Percentiles rank a stretch among this genome's conserved stretches.
Conservation (phyloP, 2,113 vertebrate species). For the Trochalopteron elliotii region DNA sequence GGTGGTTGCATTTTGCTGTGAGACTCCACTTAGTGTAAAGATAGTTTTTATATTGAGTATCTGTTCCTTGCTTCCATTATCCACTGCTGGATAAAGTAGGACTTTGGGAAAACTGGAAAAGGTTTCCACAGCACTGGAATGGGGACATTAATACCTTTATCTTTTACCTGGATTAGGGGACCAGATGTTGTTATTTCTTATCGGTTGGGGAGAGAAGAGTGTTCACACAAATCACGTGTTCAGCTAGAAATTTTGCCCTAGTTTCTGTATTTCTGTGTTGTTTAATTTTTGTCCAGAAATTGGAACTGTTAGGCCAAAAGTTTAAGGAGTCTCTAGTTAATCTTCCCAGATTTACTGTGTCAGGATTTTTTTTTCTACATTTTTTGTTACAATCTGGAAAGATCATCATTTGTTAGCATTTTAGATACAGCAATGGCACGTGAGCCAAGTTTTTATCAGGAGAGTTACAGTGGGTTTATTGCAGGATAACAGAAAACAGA, state of each 20-base stretch:
- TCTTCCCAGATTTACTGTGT: background rate
- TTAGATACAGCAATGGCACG: background rate
- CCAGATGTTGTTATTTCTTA: background rate
- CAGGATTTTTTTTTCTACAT: background rate
- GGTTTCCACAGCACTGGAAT: background rate
- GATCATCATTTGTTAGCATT: background rate
- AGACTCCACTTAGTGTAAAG: background rate
- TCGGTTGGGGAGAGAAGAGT: background rate
- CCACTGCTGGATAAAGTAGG: background rate
- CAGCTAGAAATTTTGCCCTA: background rate
- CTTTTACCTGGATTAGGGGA: background rate
- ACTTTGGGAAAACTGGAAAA: background rate
- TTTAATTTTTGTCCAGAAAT: background rate
- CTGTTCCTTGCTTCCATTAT: background rate
- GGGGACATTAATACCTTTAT: background rate
- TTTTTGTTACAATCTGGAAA: background rate
- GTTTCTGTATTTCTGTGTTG: background rate
- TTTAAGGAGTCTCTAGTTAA: background rate
- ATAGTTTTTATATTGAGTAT: background rate
- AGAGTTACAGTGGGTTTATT: background rate
- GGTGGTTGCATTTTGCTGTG: background rate
- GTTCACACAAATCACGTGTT: background rate
- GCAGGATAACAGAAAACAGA: background rate
- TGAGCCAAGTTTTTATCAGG: background rate
- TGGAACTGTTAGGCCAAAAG: background rate